phyloP scores from a whole-genome alignment of 2,888 invertebrate genomes.

The Thyatira batis region DNA sequence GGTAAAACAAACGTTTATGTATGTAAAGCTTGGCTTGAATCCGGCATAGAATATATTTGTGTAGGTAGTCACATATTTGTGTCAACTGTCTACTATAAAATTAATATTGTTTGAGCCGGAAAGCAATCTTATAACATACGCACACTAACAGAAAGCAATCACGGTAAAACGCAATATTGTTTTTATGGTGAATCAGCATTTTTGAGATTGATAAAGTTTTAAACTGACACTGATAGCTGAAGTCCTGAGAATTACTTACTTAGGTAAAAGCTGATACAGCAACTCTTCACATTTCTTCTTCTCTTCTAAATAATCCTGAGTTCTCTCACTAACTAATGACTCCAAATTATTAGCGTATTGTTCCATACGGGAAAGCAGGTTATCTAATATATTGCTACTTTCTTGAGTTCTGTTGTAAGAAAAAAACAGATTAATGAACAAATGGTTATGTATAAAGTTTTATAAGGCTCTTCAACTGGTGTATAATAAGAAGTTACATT shows the following conservation, averaged over 20 bases:
- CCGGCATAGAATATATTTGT: background rate
- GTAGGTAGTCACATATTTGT: too few relatives aligned
- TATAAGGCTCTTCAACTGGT: background rate
- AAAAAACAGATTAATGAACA: conserved; percentile 19
- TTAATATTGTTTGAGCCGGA: background rate
- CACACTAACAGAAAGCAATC: too few relatives aligned
- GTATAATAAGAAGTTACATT: background rate
- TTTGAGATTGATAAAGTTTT: too few relatives aligned
- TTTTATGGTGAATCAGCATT: too few relatives aligned
- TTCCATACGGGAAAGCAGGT: conserved; percentile 98
- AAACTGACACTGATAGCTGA: background rate
- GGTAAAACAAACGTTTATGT: background rate
- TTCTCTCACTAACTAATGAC: conserved; percentile 96
- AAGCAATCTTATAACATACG: too few relatives aligned
- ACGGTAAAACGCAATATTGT: too few relatives aligned
- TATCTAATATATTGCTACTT: conserved; percentile 96
- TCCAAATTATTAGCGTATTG: conserved; percentile 99
- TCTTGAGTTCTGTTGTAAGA: conserved; percentile 89
- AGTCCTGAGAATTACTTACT: conserved; percentile 81
- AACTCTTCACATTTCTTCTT: conserved; percentile 99
- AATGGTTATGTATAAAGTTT: background rate
- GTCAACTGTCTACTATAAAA: too few relatives aligned
- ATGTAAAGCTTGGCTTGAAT: background rate
- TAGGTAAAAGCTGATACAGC: conserved; percentile 97
- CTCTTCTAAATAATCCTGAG: conserved; percentile 98